Evolutionary conservation across 2,888 invertebrate genomes (phyloP).

Genomic region (Aromia moschata): DNA sequence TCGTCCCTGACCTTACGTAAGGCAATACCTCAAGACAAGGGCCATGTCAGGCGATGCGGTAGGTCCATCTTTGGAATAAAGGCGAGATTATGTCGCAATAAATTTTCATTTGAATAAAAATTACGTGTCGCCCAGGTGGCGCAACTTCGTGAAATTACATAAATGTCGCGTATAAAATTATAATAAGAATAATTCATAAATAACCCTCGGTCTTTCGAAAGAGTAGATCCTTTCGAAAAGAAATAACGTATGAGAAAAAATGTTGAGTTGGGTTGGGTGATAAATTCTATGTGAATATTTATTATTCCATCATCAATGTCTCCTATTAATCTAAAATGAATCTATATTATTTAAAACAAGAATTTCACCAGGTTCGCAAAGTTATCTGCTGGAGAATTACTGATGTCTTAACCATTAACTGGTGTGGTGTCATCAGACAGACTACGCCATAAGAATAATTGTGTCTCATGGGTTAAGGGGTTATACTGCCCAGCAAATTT

Average conservation of each 20-base stretch:
- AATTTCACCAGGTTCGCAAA: no score
- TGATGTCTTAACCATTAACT: no score
- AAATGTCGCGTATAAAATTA: slow-evolving; percentile 14
- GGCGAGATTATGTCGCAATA: slow-evolving; percentile 49
- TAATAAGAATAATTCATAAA: slow-evolving; percentile 11
- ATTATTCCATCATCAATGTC: no score
- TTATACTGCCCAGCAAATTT: no score
- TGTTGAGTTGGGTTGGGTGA: no score
- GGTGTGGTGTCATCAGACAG: no score
- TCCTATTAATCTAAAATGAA: no score
- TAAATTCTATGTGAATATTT: no score
- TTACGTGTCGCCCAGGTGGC: slow-evolving; percentile 7
- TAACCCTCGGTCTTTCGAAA: slow-evolving; percentile 1
- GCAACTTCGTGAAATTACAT: slow-evolving; percentile 13
- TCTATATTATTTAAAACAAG: no score
- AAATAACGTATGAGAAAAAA: background rate
- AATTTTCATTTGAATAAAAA: slow-evolving; percentile 37
- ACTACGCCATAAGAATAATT: no score
- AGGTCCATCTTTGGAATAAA: slow-evolving; percentile 45
- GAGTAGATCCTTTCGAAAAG: slow-evolving; percentile 5
- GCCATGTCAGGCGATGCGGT: slow-evolving; percentile 50
- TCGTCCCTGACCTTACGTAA: slow-evolving; percentile 55
- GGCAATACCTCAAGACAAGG: slow-evolving; percentile 50
- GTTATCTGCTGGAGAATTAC: no score
- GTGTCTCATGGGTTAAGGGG: no score